Percentiles rank a stretch among this genome's conserved stretches.
These are phyloP conservation scores for Pseudolaguvia tuberculata DNA, from an alignment of 2,113 vertebrate species.

Conservation along the genomic window DNA sequence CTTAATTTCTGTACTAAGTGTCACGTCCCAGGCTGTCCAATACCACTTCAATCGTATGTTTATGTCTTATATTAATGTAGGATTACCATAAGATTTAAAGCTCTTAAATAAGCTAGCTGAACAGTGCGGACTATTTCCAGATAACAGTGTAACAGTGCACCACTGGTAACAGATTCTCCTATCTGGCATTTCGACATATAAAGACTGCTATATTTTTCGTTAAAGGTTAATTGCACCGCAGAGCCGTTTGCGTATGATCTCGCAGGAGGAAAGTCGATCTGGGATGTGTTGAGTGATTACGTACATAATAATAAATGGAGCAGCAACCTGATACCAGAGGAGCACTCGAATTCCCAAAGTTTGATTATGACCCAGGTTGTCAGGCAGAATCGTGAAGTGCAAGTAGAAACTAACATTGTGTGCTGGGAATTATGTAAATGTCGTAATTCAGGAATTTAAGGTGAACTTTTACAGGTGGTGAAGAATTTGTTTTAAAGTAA, in stretches of 20 bases:
- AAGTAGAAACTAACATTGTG: neutral
- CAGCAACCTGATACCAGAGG: neutral
- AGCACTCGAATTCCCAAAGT: neutral
- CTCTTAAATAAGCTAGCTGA: neutral
- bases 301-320: neutral
- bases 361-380: neutral
- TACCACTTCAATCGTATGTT: neutral
- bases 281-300: neutral
- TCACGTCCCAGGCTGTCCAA: neutral
- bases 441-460: neutral
- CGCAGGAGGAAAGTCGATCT: neutral
- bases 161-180: neutral
- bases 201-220: conserved; percentile 14
- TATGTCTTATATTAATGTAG: neutral
- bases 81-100: neutral
- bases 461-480: too few relatives aligned
- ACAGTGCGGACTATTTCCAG: neutral
- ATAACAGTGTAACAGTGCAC: too few relatives aligned
- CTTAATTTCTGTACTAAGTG: neutral
- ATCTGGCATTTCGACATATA: neutral
- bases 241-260: neutral
- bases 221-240: conserved; percentile 3
- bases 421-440: neutral
- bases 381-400: neutral
- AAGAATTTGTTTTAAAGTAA: too few relatives aligned